A percentile compares a stretch with the other conserved stretches of the same genome.
Evolutionary conservation across 2,113 vertebrate genomes (phyloP).

Genomic region (Gila orcuttii): DNA sequence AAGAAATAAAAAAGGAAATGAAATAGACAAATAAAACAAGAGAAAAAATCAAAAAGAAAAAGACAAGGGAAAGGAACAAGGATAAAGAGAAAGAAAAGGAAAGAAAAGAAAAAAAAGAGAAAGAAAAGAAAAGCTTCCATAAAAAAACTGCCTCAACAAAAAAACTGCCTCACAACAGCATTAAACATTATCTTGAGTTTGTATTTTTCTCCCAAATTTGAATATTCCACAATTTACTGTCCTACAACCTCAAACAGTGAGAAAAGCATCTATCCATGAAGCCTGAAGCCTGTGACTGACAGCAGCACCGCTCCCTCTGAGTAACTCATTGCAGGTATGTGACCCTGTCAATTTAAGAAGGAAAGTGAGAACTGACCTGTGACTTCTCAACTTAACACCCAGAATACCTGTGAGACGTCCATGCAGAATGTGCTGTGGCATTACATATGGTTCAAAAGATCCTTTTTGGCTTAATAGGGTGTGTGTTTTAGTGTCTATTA

Average conservation of each 20-base stretch:
- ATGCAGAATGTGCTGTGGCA: not conserved
- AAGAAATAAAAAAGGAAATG: no score
- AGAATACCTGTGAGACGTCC: conserved; percentile 11
- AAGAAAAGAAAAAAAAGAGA: not conserved
- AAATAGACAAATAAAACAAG: not conserved
- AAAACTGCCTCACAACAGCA: not conserved
- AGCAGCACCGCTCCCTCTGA: conserved; percentile 9
- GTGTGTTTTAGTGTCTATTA: not conserved
- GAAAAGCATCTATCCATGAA: not conserved
- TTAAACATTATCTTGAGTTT: not conserved
- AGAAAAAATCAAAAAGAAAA: not conserved
- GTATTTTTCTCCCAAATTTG: not conserved
- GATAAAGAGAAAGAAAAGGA: not conserved
- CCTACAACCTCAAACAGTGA: not conserved
- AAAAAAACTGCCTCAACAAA: not conserved
- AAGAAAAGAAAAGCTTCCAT: not conserved
- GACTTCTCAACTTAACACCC: conserved; percentile 41
- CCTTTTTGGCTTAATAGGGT: not conserved
- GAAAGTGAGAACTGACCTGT: conserved; percentile 40
- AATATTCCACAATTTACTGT: not conserved
- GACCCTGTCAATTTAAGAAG: not conserved
- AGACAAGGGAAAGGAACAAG: not conserved
- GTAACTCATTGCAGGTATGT: conserved; percentile 3
- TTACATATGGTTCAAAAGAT: not conserved
- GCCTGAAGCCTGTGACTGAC: conserved; percentile 14